phyloP scores from a whole-genome alignment of 2,113 vertebrate genomes.

The Leuciscus idus region DNA sequence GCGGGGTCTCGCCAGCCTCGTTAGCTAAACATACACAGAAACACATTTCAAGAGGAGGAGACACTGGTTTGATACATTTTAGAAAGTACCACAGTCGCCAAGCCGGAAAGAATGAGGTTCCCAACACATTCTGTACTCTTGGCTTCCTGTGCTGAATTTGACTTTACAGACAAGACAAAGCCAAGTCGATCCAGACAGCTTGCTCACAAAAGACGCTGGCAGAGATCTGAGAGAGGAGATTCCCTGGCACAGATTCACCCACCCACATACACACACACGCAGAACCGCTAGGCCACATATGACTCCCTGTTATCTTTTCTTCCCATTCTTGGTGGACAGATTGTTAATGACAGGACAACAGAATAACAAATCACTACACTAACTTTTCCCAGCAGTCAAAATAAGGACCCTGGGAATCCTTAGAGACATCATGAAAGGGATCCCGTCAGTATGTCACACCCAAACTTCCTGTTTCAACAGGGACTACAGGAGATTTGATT shows the following conservation, averaged over 20 bases:
- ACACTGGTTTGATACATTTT: neutral
- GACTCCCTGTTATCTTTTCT: conserved; percentile 26
- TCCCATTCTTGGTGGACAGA: conserved; percentile 21
- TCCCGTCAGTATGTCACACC: neutral
- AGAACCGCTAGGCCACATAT: neutral
- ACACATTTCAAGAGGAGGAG: conserved; percentile 26
- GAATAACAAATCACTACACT: conserved; percentile 33
- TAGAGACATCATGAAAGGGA: neutral
- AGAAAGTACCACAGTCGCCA: neutral
- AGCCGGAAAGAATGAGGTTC: neutral
- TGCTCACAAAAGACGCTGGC: conserved; percentile 7
- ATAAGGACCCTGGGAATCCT: conserved; percentile 6
- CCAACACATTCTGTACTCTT: neutral
- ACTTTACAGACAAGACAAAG: conserved; percentile 16
- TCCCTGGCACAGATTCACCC: conserved; percentile 13
- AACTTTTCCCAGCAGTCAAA: conserved; percentile 30
- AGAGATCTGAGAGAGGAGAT: neutral
- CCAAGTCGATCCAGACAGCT: conserved; percentile 18
- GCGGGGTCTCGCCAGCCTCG: conserved; percentile 91
- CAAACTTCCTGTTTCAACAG: conserved; percentile 3
- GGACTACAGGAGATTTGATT: neutral
- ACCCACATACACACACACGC: conserved; percentile 4
- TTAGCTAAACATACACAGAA: conserved; percentile 79
- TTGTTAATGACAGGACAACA: conserved; percentile 34
- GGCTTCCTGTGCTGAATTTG: neutral